Conservation (phyloP, 1,140 invertebrate genomes). For the Battus philenor region DNA sequence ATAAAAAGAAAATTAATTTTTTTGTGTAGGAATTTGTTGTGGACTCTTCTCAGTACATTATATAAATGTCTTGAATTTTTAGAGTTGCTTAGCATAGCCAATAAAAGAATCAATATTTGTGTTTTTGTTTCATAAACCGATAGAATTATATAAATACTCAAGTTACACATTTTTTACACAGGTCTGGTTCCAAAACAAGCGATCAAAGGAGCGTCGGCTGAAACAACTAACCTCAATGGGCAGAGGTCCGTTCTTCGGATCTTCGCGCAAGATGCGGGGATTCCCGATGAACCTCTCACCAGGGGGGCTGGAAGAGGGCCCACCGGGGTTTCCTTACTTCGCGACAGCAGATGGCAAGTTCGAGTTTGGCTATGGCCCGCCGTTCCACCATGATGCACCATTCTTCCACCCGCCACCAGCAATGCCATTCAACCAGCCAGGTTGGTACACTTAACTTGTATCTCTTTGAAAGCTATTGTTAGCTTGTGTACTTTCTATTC, state of each 20-base stretch:
- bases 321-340: constrained; percentile 90
- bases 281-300: constrained; percentile 93
- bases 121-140: no score
- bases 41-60: no score
- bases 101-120: background rate
- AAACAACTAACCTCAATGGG: constrained; percentile 96
- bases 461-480: background rate
- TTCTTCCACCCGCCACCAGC: constrained; percentile 90
- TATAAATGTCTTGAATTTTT: background rate
- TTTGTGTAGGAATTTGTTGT: no score
- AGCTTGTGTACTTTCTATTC: no score
- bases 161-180: constrained; percentile 76
- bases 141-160: no score
- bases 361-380: constrained; percentile 91
- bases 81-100: background rate
- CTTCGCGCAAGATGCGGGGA: constrained; percentile 91
- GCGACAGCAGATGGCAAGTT: constrained; percentile 89
- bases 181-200: constrained; percentile 99
- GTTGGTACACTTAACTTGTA: constrained; percentile 56
- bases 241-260: constrained; percentile 91
- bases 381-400: constrained; percentile 88
- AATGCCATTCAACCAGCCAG: constrained; percentile 85
- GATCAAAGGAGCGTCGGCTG: constrained; percentile 96
- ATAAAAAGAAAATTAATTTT: no score
- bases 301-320: constrained; percentile 86